Base-by-base conservation (phyloP, 2,888 invertebrate species). In the Ectropis crepuscularia region DNA sequence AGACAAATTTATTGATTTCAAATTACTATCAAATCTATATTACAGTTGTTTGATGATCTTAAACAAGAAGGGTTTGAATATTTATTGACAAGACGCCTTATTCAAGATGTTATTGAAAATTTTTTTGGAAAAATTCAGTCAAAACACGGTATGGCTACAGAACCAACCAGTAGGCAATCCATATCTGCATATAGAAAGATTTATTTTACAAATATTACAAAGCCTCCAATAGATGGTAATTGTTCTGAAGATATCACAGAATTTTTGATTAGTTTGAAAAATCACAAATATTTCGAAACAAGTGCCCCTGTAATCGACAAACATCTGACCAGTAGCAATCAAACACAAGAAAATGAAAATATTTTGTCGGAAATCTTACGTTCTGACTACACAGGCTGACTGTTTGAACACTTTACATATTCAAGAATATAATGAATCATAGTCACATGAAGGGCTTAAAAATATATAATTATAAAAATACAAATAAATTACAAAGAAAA, bases 11-110 rank as follows among this genome's bases (percentile, higher is more conserved):
- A 65, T 69, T 28, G 12, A 59, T 69, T 71, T 55, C 55, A 63
- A 64, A 58, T 71, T 7, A 50, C 71, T n/a, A 69, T 71, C 50
- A 61, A 65, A 47, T 68, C 69, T 45, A n/a, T 67, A 46, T 57
- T 65, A 37, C 62, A 63, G 28, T 57, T 71, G n/a, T 53, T 11
- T 50, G 65, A 68, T 46, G 67, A 71, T 49, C 61, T 71, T 39
- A 64, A 67, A 61, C 47, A 45, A 61, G 50, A 57, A 66, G 67
- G 50, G 38, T 47, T 60, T 59, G 38, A 63, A 47, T 68, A 53
- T 48, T 46, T 71, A 46, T 48, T 49, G 6, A 69, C 71, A 0
- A 69, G 65, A 65, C 63, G 67, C n/a, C 28, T 69, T 11, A 69
- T 64, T 63, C 65, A 49, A 51, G 65, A 65, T 10, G 16, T 12